These are phyloP conservation scores for Ceratitis capitata DNA, from an alignment of 1,140 invertebrate species.

Conservation along the genomic window DNA sequence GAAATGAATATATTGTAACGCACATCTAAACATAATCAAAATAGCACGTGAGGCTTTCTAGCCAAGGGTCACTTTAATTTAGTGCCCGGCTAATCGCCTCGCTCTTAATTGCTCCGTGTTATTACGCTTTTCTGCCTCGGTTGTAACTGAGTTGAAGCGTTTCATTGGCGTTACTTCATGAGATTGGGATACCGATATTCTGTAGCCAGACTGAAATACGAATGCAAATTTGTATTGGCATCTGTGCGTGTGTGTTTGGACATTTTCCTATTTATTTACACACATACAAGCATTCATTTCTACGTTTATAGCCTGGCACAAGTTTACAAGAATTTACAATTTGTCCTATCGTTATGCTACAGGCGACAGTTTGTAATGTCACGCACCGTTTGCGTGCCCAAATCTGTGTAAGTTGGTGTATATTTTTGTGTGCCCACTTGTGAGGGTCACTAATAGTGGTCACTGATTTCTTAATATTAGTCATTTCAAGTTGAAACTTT, in stretches of 20 bases:
- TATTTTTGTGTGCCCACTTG: neutral
- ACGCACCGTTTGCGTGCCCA: neutral
- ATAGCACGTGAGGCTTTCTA: neutral
- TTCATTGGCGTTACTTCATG: constrained; percentile 28
- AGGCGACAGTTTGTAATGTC: neutral
- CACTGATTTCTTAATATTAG: neutral
- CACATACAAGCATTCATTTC: neutral
- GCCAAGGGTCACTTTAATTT: neutral
- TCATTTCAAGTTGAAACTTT: neutral
- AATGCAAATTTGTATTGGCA: too few species aligned
- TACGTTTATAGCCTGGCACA: neutral
- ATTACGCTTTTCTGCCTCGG: neutral
- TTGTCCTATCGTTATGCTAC: too few species aligned
- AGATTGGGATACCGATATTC: neutral
- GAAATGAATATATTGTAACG: too few species aligned
- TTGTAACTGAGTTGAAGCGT: neutral
- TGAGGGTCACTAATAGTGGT: neutral
- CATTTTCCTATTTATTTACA: neutral
- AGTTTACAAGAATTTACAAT: neutral
- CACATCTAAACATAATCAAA: neutral
- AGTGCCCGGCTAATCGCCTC: neutral
- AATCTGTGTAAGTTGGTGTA: neutral
- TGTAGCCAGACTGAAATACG: neutral
- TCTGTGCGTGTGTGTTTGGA: too few species aligned
- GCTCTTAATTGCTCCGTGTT: neutral